Evolutionary conservation across 2,113 vertebrate species (phyloP).

Genomic region (Galeopterus variegatus): DNA sequence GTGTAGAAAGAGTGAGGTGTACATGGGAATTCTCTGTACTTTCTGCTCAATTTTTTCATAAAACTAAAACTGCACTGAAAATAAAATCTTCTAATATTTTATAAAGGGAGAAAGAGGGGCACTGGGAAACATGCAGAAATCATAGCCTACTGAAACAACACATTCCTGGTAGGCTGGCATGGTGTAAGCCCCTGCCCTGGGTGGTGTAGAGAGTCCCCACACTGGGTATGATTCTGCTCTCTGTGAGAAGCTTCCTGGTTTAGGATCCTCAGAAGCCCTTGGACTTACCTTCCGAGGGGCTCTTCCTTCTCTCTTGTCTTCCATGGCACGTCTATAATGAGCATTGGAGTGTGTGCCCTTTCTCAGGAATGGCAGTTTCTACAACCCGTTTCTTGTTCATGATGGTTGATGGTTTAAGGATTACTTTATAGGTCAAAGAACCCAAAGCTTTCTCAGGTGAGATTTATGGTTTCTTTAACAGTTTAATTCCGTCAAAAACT

Average conservation of each 20-base stretch:
- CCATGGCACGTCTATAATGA: not conserved
- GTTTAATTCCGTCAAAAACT: not conserved
- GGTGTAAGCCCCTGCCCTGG: not conserved
- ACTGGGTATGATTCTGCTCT: not conserved
- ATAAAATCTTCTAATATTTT: not conserved
- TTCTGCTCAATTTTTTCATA: not conserved
- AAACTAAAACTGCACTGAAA: not conserved
- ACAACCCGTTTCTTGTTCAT: not conserved
- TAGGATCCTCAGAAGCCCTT: too few species aligned
- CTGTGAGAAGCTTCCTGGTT: not conserved
- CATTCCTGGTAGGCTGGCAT: fast-evolving
- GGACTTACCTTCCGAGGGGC: not conserved
- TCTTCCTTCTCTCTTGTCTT: not conserved
- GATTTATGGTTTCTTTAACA: not conserved
- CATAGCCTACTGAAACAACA: not conserved
- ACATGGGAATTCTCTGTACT: not conserved
- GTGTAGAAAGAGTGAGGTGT: too few species aligned
- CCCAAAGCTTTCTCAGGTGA: not conserved
- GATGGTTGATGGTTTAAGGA: not conserved
- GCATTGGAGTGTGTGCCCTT: fast-evolving
- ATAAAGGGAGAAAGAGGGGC: not conserved
- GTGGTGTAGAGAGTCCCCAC: not conserved
- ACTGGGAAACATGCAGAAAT: not conserved
- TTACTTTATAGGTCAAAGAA: not conserved
- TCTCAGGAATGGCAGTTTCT: not conserved